Conservation (phyloP, 2,888 invertebrate genomes). For the Ectropis crepuscularia region DNA sequence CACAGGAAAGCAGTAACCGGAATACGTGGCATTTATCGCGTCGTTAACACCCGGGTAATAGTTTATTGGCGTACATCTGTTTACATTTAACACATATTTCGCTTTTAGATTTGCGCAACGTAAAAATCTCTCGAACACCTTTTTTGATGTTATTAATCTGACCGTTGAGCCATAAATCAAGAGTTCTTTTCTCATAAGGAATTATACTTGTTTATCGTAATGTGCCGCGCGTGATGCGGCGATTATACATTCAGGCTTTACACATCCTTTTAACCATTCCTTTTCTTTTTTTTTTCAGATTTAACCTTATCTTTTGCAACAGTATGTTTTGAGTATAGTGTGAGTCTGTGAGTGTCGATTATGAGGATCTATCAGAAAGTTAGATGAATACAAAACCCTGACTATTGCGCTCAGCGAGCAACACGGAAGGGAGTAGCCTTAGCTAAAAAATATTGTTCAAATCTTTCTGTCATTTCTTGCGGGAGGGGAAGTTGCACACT, state of each 20-base stretch:
- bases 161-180: background rate
- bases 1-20: constrained; percentile 21
- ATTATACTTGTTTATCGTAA: too few species aligned
- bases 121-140: background rate
- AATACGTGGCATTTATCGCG: constrained; percentile 45
- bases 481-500: too few species aligned
- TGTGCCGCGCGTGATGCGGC: too few species aligned
- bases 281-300: background rate
- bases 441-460: too few species aligned
- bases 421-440: too few species aligned
- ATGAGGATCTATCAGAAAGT: too few species aligned
- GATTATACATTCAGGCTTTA: background rate
- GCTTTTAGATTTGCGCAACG: constrained; percentile 48
- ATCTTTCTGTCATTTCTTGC: too few species aligned
- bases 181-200: too few species aligned
- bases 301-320: background rate
- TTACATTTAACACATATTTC: constrained; percentile 48
- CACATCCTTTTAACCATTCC: background rate
- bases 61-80: constrained; percentile 68
- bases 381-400: too few species aligned
- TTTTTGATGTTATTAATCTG: background rate
- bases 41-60: constrained; percentile 55
- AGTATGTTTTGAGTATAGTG: background rate
- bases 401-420: too few species aligned
- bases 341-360: too few species aligned